A percentile compares a stretch with the other conserved stretches of the same genome.
Conservation (phyloP, 2,113 vertebrate genomes). For the Marmota flaviventris region DNA sequence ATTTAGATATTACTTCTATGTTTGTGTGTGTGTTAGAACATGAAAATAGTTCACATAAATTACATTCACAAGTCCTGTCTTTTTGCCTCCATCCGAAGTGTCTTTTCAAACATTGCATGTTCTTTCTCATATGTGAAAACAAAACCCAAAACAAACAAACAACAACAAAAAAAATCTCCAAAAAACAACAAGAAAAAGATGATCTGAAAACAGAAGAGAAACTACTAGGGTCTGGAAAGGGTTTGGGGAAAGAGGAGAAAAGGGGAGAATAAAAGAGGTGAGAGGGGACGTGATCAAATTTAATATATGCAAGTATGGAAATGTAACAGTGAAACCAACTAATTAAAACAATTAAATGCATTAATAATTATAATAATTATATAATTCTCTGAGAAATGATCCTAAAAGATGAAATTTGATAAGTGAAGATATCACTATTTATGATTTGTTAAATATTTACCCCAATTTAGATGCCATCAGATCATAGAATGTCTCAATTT, state of each 20-base stretch:
- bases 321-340: not conserved
- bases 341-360: not conserved
- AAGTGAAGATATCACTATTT: not conserved
- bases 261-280: not conserved
- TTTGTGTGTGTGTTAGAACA: not conserved
- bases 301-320: not conserved
- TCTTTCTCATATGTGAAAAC: not conserved
- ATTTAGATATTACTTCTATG: not conserved
- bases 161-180: not conserved
- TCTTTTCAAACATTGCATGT: not conserved
- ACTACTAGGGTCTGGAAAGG: not conserved
- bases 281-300: not conserved
- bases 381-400: not conserved
- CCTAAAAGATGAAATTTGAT: not conserved
- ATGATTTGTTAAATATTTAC: not conserved
- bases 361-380: not conserved
- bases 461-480: not conserved
- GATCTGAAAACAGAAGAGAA: not conserved
- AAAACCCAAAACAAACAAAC: not conserved
- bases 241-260: not conserved
- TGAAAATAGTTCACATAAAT: constrained; percentile 6
- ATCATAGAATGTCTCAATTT: not conserved
- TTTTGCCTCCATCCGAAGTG: not conserved
- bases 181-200: not conserved
- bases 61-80: not conserved